Evolutionary conservation across 2,113 vertebrate genomes (phyloP).

Genomic region (Entelurus aequoreus): DNA sequence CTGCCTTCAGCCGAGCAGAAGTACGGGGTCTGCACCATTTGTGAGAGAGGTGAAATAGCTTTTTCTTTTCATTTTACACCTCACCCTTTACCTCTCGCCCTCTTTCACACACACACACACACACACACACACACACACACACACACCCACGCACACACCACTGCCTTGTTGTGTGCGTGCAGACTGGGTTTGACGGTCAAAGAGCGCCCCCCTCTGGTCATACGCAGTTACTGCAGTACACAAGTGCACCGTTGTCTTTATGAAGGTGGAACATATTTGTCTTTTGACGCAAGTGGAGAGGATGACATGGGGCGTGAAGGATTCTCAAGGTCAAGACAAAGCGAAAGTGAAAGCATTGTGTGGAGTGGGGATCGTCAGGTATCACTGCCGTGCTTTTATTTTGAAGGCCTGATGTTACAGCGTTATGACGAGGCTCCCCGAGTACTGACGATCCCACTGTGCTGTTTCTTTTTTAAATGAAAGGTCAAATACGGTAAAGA

Average conservation of each 20-base stretch:
- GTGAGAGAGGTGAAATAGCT: slow-evolving; percentile 80
- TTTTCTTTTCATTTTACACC: slow-evolving; percentile 80
- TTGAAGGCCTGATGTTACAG: too few species aligned
- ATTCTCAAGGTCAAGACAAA: slow-evolving; percentile 65
- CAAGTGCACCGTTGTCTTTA: background rate
- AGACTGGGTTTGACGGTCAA: slow-evolving; percentile 73
- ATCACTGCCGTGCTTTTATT: too few species aligned
- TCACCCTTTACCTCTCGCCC: slow-evolving; percentile 67
- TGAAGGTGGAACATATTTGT: too few species aligned
- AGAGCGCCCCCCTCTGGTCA: slow-evolving; percentile 95
- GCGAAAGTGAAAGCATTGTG: slow-evolving; percentile 56
- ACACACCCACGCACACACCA: slow-evolving; percentile 20
- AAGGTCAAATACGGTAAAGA: too few species aligned
- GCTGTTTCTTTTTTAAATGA: background rate
- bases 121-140: slow-evolving; percentile 39
- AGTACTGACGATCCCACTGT: background rate
- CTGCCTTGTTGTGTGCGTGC: slow-evolving; percentile 38
- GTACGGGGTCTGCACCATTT: slow-evolving; percentile 61
- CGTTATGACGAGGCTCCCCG: too few species aligned
- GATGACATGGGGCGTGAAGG: too few species aligned
- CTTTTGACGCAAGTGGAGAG: too few species aligned
- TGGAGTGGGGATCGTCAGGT: slow-evolving; percentile 14
- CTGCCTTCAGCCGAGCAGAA: slow-evolving; percentile 64
- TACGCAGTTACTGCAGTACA: slow-evolving; percentile 68
- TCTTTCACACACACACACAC: slow-evolving; percentile 46